Evolutionary conservation across 1,140 invertebrate genomes (phyloP), one percentile per base, ranked within the genome.

Genomic region (Gryon sp.): DNA sequence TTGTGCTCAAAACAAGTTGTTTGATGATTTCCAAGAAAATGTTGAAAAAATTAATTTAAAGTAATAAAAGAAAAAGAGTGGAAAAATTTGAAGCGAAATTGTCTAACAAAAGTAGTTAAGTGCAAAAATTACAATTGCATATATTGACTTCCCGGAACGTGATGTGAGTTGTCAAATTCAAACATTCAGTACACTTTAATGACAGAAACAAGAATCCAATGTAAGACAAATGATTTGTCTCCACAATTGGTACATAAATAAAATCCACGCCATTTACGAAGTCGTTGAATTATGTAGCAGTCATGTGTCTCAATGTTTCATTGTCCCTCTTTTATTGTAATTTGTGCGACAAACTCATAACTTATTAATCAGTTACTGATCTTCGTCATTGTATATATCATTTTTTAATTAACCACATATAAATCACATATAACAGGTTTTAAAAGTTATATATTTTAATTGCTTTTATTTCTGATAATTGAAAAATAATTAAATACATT

Each of bases 191-290:
- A 18, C 40, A 55, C 34, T 24, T 38, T 53, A 60, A 53, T 53
- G 48, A 53, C 30, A 70, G 46, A 60, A 62, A 55, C 36, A 22
- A 70, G 41, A 59, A 57, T 50, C 59, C 41, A 36, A 18, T 57
- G 40, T 4, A 30, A 73, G 50, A 57, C 68, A 48, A 73, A 63
- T 59, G 57, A 62, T 62, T 62, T 72, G 68, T 73, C 68, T 73
- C 69, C 57, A 48, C 45, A 38, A 59, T 65, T 73, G 59, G 46
- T 34, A 73, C 59, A 57, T 65, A 73, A 63, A 73, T 73, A 73
- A 73, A 63, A 65, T 65, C 41, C 26, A 53, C 69, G 52, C 48
- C 68, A 73, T 53, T 22, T 65, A 50, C 18, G 40, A 41, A 30
- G 12, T 7, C 52, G 59, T 60, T 75, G 70, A 66, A 75, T 75